A percentile compares a stretch with the other conserved stretches of the same genome.
Evolutionary conservation across 2,113 vertebrate species (phyloP).

Genomic region (Saimiri boliviensis): DNA sequence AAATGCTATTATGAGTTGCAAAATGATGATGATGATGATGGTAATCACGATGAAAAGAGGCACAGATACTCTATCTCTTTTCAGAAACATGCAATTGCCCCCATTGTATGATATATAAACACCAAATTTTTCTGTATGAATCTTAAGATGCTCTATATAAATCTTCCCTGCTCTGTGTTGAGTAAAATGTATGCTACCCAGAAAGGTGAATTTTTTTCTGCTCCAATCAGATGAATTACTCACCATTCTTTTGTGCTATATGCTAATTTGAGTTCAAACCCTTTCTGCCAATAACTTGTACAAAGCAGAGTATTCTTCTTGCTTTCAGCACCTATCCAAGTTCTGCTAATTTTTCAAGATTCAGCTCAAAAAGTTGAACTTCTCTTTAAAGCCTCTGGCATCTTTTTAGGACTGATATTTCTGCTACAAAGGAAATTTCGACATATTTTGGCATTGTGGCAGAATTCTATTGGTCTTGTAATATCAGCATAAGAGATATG

Average conservation of each 20-base stretch:
- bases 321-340: not conserved
- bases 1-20: not conserved
- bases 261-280: not conserved
- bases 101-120: not conserved
- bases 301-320: not conserved
- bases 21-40: not conserved
- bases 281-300: not conserved
- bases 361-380: not conserved
- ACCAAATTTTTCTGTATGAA: not conserved
- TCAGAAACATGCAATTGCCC: not conserved
- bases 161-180: not conserved
- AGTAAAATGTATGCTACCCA: not conserved
- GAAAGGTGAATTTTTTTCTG: not conserved
- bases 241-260: not conserved
- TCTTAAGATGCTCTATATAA: not conserved
- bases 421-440: not conserved
- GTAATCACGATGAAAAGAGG: not conserved
- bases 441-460: not conserved
- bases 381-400: not conserved
- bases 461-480: not conserved
- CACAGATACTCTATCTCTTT: not conserved
- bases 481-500: not conserved
- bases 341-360: not conserved
- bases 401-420: not conserved
- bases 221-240: not conserved